A percentile compares a stretch with the other conserved stretches of the same genome.
Conservation (phyloP, 37 sponge, comb jelly and placozoan species). For the Geodia barretti region DNA sequence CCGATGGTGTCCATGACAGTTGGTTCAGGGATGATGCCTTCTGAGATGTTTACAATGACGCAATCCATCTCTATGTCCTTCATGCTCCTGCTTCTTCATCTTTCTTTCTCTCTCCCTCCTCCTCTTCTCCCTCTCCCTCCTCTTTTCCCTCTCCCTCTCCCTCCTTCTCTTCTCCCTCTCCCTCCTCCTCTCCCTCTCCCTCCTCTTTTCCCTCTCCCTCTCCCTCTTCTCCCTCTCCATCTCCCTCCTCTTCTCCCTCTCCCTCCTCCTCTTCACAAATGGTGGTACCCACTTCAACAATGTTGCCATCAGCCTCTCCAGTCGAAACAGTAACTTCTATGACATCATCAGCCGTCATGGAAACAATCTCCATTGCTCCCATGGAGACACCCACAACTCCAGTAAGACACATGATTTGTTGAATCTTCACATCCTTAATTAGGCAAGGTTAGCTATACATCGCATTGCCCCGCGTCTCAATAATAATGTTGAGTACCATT, state of each 20-base stretch:
- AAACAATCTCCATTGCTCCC: too few relatives aligned
- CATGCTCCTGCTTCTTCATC: background rate
- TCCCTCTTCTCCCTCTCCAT: background rate
- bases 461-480: too few relatives aligned
- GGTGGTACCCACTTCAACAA: too few relatives aligned
- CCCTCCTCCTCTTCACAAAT: background rate
- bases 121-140: background rate
- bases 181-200: background rate
- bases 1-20: background rate
- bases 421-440: too few relatives aligned
- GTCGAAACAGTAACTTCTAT: too few relatives aligned
- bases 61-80: background rate
- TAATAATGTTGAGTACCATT: too few relatives aligned
- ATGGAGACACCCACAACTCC: too few relatives aligned
- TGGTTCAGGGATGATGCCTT: too few relatives aligned
- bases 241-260: background rate
- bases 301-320: too few relatives aligned
- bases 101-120: background rate
- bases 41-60: background rate
- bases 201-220: background rate
- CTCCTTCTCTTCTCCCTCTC: background rate
- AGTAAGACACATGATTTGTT: too few relatives aligned
- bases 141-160: background rate
- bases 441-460: too few relatives aligned
- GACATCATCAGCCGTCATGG: too few relatives aligned